These are phyloP conservation scores for Coenonympha arcania DNA, from an alignment of 2,888 invertebrate species.

Conservation along the genomic window DNA sequence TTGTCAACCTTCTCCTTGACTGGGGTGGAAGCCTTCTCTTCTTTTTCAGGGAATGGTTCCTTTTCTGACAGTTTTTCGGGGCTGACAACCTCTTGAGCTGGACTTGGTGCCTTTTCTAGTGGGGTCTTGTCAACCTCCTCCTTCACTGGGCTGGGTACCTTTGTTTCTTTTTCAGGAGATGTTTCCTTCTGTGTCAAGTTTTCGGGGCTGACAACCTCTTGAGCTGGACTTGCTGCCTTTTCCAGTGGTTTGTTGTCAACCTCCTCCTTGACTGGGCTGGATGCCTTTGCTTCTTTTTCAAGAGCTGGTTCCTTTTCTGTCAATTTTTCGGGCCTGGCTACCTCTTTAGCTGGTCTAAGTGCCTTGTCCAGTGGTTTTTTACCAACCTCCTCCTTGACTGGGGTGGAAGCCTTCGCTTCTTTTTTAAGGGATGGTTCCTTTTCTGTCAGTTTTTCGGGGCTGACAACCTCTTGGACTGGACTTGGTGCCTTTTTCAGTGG, in stretches of 20 bases:
- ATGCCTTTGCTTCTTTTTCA: background rate
- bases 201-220: background rate
- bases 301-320: slow-evolving; percentile 8
- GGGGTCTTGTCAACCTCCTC: slow-evolving; percentile 1
- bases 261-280: slow-evolving; percentile 4
- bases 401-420: slow-evolving; percentile 7
- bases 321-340: background rate
- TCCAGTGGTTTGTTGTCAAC: background rate
- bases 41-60: background rate
- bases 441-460: slow-evolving; percentile 12
- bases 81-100: slow-evolving; percentile 12
- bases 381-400: background rate
- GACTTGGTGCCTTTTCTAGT: slow-evolving; percentile 12
- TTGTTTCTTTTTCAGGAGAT: background rate
- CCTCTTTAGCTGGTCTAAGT: slow-evolving; percentile 7
- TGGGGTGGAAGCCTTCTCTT: slow-evolving; percentile 20
- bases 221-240: slow-evolving; percentile 7
- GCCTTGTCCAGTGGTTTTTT: slow-evolving; percentile 6
- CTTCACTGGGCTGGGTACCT: slow-evolving; percentile 3
- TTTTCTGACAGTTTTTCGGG: background rate
- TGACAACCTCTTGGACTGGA: slow-evolving; percentile 1
- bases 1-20: background rate
- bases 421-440: slow-evolving; percentile 12
- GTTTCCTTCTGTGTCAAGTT: background rate
- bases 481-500: slow-evolving; percentile 12